Evolutionary conservation across 2,113 vertebrate species (phyloP), one percentile per base, ranked within the genome.

Genomic region (Alethe diademata): DNA sequence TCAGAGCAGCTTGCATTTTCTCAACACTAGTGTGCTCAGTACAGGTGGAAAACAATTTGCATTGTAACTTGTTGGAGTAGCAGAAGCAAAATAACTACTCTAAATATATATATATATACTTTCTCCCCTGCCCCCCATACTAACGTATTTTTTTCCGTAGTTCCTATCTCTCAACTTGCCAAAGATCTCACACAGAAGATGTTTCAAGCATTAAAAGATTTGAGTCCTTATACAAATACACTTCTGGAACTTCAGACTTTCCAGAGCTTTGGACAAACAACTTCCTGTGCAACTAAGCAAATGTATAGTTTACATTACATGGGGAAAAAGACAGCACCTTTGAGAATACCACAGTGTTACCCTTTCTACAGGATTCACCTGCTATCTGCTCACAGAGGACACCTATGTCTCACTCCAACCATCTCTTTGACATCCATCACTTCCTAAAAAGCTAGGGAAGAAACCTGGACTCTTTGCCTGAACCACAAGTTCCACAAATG

Each of bases 281-380:
- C 8, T 40, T 71, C 33, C 43, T 31, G 57, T 0, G 0, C 22
- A 1, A 5, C 61, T 57, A 56, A 66, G 24, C 47, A 78, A 69
- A 22, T 1, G 3, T 14, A 14, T 5, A 58, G n/a, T 69, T 69
- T 22, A 70, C 0, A 0, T 65, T 22, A 70, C 0, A 0, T 42
- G 18, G 35, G 33, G 47, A 54, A 61, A 79, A 51, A 25, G 12
- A 8, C 5, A 5, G 11, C 35, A 40, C 5, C 45, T 67, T 31
- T 38, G 50, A 66, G 47, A 93, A 31, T 1, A 4, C 0, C 0
- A 17, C 28, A 35, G 24, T 6, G 3, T 19, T 56, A 35, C n/a
- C 20, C 45, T 40, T 78, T 47, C 65, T 23, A 20, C 23, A 1
- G 5, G 14, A 64, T 22, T 31, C 19, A 13, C 35, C 25, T 0